Evolutionary conservation across 2,888 invertebrate genomes (phyloP).

Genomic region (Tenthredo notha): DNA sequence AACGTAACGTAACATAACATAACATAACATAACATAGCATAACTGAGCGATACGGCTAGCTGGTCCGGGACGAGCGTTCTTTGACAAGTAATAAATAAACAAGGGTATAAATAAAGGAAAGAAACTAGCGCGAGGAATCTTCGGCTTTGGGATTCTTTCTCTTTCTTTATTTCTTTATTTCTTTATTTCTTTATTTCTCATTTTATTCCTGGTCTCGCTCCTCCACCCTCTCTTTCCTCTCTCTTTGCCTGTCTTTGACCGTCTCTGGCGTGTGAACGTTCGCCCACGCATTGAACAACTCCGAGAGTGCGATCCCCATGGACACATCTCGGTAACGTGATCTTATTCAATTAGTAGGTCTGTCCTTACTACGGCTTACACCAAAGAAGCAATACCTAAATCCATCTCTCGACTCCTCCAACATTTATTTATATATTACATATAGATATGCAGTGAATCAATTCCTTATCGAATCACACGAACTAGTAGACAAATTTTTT

Average conservation of each 20-base stretch:
- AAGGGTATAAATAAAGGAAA: constrained; percentile 43
- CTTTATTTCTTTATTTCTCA: not conserved
- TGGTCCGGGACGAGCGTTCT: not conserved
- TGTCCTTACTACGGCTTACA: constrained; percentile 30
- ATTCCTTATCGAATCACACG: not conserved
- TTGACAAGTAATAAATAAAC: constrained; percentile 51
- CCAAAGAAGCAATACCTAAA: constrained; percentile 19
- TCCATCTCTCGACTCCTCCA: not conserved
- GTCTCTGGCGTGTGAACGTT: constrained; percentile 54
- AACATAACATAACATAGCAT: not conserved
- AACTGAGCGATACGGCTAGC: not conserved
- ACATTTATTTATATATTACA: no score
- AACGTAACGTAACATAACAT: not conserved
- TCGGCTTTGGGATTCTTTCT: constrained; percentile 27
- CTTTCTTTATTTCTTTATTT: not conserved
- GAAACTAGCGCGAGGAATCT: constrained; percentile 47
- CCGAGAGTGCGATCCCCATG: constrained; percentile 49
- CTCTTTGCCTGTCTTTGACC: constrained; percentile 1
- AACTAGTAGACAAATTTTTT: not conserved
- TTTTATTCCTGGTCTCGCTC: constrained; percentile 5
- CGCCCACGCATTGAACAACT: constrained; percentile 50
- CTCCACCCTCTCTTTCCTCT: constrained; percentile 4
- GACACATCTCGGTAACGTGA: constrained; percentile 55
- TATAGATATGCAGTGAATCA: not conserved
- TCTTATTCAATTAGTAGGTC: constrained; percentile 58